Base-by-base conservation (phyloP, 2,797 vertebrate genomes). In the Thunnus albacares region DNA sequence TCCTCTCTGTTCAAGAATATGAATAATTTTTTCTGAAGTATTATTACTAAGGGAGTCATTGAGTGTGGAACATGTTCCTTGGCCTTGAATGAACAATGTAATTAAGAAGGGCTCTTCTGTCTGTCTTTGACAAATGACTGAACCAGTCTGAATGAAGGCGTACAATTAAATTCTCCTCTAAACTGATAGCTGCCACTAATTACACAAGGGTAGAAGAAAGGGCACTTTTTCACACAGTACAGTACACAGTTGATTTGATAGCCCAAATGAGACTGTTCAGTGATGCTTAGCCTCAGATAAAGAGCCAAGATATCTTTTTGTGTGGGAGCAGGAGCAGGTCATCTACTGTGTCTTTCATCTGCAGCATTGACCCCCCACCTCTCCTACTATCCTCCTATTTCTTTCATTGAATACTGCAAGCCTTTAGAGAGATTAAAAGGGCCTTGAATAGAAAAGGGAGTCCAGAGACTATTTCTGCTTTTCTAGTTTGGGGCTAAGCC, bases 121-220 rank as follows among this genome's bases (percentile, higher is more conserved):
- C 43, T 72, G 77, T 70, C 71, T 85, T 81, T 89, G 87, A 93
- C 75, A 86, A 90, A 88, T 57, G 69, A 82, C 66, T 82, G 80
- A 89, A 79, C 53, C 53, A 63, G 65, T 38, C 67, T 81, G 81
- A 90, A 86, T 70, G 68, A 80, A 84, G 77, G 55, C 33, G 4
- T 57, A 79, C 76, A 77, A 87, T 90, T 88, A 81, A 88, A 85
- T 59, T 69, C 86, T 86, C 87, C 83, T 79, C 79, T 33, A 82
- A 89, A 90, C 33, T 79, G 84, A 90, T 82, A 79, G 85, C 87
- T 92, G 89, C 87, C 82, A 80, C 85, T 88, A 93, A 93, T 91
- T 88, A 72, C 79, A 82, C 76, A 58, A 63, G 62, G 79, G 59
- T n/a, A 68, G 63, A 57, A 75, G 64, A 88, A 80, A 83, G 62